Evolutionary conservation across 2,888 invertebrate genomes (phyloP), one percentile per base, ranked within the genome.

Genomic region (Diarsia brunnea): DNA sequence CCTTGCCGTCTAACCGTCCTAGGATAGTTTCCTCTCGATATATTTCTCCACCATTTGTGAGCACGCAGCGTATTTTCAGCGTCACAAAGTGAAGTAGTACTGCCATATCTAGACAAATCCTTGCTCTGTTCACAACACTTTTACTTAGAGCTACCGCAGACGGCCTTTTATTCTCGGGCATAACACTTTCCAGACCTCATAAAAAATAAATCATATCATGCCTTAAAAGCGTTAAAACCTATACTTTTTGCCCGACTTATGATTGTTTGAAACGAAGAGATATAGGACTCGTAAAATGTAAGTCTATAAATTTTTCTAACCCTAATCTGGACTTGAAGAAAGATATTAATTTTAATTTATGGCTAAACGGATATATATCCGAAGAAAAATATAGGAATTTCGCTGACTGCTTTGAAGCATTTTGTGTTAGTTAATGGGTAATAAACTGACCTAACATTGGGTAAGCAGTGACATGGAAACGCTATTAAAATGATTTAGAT

Each of bases 231-330:
- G 27, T 31, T 79, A 58, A 67, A 65, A 79, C 47, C 78, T 69
- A 53, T 65, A 43, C 61, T 79, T 84, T 71, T 84, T 78, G 43
- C 27, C 7, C 21, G 5, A 70, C 21, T 55, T 63, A 84, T 45
- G 60, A 66, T 77, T 66, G 31, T 61, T 79, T 65, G 45, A 67
- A 78, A 58, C 53, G n/a, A 45, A 51, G 43, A 78, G 31, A 79
- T 55, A 71, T 55, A 53, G 79, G 61, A 61, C 49, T 79, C 84
- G 47, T 80, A 84, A 79, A 80, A 53, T n/a, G 10, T 53, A 7
- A 31, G 55, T 24, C 21, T 43, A 67, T 84, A 80, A 80, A 80
- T 72, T 55, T 24, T 45, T 53, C 49, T 53, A 69, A 53, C 24
- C 45, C 49, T 49, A 31, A 67, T 51, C 67, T 45, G 49, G 51